Evolutionary conservation across 2,113 vertebrate genomes (phyloP), one percentile per base, ranked within the genome.

Genomic region (Elephantulus edwardii): DNA sequence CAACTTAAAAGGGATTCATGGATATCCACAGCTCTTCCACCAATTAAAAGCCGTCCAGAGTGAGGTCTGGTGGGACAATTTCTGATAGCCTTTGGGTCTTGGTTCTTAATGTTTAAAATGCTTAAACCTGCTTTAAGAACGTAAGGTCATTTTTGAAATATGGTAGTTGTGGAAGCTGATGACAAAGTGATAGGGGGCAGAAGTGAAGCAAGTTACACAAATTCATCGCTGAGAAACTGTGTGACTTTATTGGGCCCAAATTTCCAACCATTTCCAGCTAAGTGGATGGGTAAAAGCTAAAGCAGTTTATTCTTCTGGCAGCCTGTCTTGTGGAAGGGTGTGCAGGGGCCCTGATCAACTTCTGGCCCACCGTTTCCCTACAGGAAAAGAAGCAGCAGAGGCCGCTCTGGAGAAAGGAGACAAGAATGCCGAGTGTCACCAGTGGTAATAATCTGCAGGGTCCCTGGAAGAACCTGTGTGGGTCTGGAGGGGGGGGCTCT

Each of bases 371-470:
- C 38, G 1, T 83, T 71, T 77, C 52, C 40, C 95, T 97, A n/a
- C 91, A 99, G 99, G 99, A 94, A 98, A 97, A 76, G 98, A 98
- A 95, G 98, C 97, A 93, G 97, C 98, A 0, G 98, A 99, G 93
- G 66, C 91, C 3, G 98, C 98, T 64, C 96, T 98, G 95, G 97
- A 97, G 96, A 98, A 97, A 54, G 98, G 97, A 56, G 97, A 97
- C 62, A 97, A 98, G 56, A 98, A 97, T 28, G 98, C 98, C 0
- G 98, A 98, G 56, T 98, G 98, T 96, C 98, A 99, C 94, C 98
- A 98, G 89, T 99, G 99, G 99, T 99, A 96, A 98, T 96, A 70
- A 46, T 20, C 35, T 24, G 17, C 33, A 14, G 75, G 60, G 72
- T 33, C 54, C 33, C 14, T 26, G 48, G n/a, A 60, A 46, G 40